These are phyloP conservation scores for Eupeodes latifasciatus DNA, from an alignment of 2,888 invertebrate species.

Conservation along the genomic window DNA sequence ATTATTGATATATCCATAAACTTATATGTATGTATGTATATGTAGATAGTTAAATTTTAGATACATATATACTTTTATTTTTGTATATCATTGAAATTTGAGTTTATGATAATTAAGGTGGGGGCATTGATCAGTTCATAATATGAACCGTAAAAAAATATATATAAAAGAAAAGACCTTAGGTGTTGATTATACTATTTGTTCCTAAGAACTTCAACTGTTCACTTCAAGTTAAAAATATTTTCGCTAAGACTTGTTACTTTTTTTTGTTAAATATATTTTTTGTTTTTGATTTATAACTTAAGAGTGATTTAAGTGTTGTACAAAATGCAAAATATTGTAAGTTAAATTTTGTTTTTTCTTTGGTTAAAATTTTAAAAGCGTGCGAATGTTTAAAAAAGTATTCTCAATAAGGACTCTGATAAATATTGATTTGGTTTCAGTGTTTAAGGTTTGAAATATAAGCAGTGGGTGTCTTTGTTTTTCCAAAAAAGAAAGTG, in stretches of 20 bases:
- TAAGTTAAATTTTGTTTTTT: constrained; percentile 44
- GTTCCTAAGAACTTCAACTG: constrained; percentile 81
- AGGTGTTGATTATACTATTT: constrained; percentile 80
- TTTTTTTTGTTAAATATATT: constrained; percentile 62
- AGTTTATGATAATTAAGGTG: constrained; percentile 73
- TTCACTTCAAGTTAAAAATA: constrained; percentile 70
- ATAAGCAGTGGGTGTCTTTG: neutral
- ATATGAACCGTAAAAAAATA: constrained; percentile 77
- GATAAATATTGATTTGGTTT: neutral
- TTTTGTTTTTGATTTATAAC: neutral
- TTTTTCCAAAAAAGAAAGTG: no score
- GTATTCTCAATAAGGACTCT: neutral
- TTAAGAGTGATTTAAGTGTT: neutral
- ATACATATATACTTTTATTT: constrained; percentile 14
- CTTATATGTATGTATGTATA: no score
- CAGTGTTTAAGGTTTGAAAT: no score
- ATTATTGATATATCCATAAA: no score
- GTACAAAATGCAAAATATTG: constrained; percentile 63
- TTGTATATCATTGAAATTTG: constrained; percentile 64
- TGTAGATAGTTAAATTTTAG: neutral
- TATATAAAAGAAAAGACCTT: constrained; percentile 83
- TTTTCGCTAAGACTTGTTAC: constrained; percentile 75
- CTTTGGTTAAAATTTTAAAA: neutral
- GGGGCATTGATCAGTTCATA: constrained; percentile 72
- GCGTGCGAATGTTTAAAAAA: neutral